Base-by-base conservation (phyloP, 2,888 invertebrate species). In the Hofmannophila pseudospretella region DNA sequence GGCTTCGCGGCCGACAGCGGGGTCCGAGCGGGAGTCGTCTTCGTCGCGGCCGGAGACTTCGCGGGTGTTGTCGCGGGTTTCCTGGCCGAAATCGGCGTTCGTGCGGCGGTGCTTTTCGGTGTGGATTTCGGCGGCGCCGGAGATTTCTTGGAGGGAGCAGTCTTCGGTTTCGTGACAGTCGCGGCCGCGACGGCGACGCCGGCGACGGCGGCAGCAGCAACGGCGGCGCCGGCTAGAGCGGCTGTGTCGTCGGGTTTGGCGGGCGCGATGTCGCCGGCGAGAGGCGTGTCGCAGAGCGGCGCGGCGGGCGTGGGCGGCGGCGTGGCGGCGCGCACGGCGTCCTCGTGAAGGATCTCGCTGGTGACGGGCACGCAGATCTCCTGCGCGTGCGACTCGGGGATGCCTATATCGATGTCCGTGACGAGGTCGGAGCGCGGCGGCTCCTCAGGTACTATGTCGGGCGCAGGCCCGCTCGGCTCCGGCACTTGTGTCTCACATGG, bases 341-440 rank as follows among this genome's bases (percentile, higher is more conserved):
- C 79, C 31, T 78, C 79, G 16, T 59, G 58, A 16, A 61, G 65
- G 30, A 82, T 80, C 55, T 80, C 82, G 41, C 54, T 65, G 12
- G 72, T 88, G 67, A 65, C 87, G 51, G 68, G 86, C 54, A 70
- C 80, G 75, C 65, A 89, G 47, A 75, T 89, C 76, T 85, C 81
- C 41, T 82, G 82, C 34, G 84, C 84, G 29, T 72, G 70, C 16
- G 74, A 79, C 47, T 82, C 84, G 11, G 79, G 67, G 31, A 77
- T 71, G 41, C 74, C 79, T 29, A 77, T 74, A 44, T 82, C 82
- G 38, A 81, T 66, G 44, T 82, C 82, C 26, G 82, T 81, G 47
- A 81, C 73, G 48, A 78, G 71, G 36, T 77, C 81, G 36, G 61
- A 49, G 39, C 66, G 71, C 37, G 54, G 41, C 32, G 60, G 64